phyloP scores from a whole-genome alignment of 2,888 invertebrate genomes.

The Apamea anceps region DNA sequence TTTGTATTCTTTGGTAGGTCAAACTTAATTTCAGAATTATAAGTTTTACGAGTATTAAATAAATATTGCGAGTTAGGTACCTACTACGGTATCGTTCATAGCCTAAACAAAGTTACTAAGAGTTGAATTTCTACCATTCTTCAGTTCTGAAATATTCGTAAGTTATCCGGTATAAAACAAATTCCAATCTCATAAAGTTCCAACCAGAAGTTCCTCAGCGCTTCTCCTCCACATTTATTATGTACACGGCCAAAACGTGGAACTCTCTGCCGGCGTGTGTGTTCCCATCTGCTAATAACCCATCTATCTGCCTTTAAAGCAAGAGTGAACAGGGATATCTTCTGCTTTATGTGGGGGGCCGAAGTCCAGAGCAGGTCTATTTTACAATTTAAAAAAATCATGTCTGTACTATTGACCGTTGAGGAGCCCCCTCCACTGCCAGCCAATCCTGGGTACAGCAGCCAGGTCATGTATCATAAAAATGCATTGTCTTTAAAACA shows the following conservation, averaged over 20 bases:
- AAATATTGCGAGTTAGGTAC: not conserved
- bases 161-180: not conserved
- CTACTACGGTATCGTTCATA: not conserved
- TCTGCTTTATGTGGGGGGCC: not conserved
- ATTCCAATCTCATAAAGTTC: not conserved
- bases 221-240: not conserved
- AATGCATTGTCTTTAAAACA: not conserved
- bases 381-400: not conserved
- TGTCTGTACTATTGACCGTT: too few species aligned
- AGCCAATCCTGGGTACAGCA: not conserved
- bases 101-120: not conserved
- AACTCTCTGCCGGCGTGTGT: not conserved
- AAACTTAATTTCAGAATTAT: constrained; percentile 10
- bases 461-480: not conserved
- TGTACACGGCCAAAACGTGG: not conserved
- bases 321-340: not conserved
- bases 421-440: too few species aligned
- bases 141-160: not conserved
- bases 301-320: not conserved
- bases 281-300: not conserved
- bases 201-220: not conserved
- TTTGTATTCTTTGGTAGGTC: not conserved
- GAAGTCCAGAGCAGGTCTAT: not conserved
- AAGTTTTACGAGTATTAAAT: not conserved
- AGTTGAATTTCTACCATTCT: not conserved